phyloP scores from a whole-genome alignment of 2,797 vertebrate genomes.

The Pangasius macronema region DNA sequence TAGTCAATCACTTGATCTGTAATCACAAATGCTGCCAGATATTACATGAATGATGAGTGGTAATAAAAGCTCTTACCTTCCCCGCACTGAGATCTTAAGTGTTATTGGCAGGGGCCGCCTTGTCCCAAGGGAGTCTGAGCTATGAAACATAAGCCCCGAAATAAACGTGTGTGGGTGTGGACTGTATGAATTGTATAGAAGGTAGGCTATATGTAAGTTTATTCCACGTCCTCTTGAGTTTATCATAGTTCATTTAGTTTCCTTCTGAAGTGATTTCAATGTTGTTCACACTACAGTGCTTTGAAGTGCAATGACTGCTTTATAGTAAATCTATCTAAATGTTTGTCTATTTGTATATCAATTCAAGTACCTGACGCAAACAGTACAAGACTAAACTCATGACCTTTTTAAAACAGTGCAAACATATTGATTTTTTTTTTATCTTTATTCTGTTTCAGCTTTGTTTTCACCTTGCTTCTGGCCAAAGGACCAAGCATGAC shows the following conservation, averaged over 20 bases:
- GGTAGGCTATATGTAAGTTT: conserved; percentile 28
- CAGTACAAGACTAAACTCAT: background rate
- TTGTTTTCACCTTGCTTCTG: conserved; percentile 53
- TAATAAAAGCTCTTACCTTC: conserved; percentile 88
- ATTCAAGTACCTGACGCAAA: background rate
- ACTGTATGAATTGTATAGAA: conserved; percentile 32
- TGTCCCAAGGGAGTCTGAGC: conserved; percentile 76
- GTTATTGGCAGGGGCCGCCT: conserved; percentile 82
- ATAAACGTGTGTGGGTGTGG: conserved; percentile 60
- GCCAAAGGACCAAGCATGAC: conserved; percentile 68
- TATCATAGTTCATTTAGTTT: background rate
- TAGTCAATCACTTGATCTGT: conserved; percentile 99
- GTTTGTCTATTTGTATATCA: conserved; percentile 7
- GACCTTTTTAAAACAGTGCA: conserved; percentile 16
- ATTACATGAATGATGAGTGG: conserved; percentile 92
- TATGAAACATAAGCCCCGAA: conserved; percentile 79
- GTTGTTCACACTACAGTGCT: background rate
- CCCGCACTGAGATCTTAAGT: conserved; percentile 80
- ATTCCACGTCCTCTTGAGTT: background rate
- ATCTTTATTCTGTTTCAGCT: conserved; percentile 40
- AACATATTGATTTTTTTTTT: conserved; percentile 5
- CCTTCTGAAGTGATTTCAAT: background rate
- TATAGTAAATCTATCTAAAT: conserved; percentile 10
- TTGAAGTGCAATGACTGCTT: conserved; percentile 7
- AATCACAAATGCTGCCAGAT: conserved; percentile 96